phyloP scores from a whole-genome alignment of 2,113 vertebrate species.

The Campylomormyrus numenius region DNA sequence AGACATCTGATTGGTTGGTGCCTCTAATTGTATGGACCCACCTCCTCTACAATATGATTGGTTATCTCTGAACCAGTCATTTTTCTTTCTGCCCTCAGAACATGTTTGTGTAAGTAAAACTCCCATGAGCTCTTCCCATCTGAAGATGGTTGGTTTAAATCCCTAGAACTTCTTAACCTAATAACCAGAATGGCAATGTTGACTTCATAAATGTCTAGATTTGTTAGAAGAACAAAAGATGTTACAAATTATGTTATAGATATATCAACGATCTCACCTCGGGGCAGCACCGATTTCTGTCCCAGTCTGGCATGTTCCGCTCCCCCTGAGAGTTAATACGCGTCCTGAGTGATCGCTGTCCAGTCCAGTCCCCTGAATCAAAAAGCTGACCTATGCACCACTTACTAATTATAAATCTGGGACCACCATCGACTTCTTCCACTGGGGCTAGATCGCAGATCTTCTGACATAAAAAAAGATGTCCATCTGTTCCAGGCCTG shows the following conservation, averaged over 20 bases:
- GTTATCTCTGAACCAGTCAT: no score
- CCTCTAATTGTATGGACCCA: no score
- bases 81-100: no score
- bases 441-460: conserved; percentile 31
- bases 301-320: not conserved
- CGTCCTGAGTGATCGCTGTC: conserved; percentile 41
- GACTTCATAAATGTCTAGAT: not conserved
- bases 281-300: not conserved
- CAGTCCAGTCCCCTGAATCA: conserved; percentile 51
- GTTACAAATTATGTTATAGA: not conserved
- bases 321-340: conserved; percentile 21
- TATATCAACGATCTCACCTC: not conserved
- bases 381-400: conserved; percentile 41
- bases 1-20: no score
- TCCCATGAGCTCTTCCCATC: not conserved
- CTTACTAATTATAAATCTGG: conserved; percentile 43
- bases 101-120: no score
- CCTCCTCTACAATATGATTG: no score
- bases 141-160: not conserved
- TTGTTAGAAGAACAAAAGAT: not conserved
- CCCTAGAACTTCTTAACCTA: not conserved
- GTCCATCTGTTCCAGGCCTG: conserved; percentile 38
- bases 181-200: not conserved
- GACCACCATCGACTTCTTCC: conserved; percentile 21
- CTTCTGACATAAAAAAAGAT: conserved; percentile 33